Evolutionary conservation across 2,888 invertebrate genomes (phyloP), one percentile per base, ranked within the genome.

Genomic region (Heteromurus nitidus): DNA sequence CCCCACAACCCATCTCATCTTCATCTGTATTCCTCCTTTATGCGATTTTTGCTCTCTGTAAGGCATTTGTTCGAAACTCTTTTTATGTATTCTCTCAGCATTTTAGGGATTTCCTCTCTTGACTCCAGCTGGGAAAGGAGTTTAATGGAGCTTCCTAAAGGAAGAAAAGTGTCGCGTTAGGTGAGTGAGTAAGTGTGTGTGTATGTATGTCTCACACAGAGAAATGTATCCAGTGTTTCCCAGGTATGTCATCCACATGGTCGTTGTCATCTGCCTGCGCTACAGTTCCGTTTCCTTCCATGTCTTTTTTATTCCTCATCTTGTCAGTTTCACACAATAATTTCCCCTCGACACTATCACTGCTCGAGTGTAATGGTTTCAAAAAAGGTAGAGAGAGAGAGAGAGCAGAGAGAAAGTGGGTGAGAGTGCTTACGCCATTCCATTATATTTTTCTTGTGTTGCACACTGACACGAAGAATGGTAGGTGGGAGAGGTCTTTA

Each of bases 51-150:
- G 20, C 18, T 24, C n/a, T 18, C 62, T 50, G 22, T 47, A 47
- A 31, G 60, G 7, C 60, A 60, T 30, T 60, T 50, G n/a, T 47
- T 47, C 47, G n/a, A 60, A 60, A 18, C 31, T 60, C 28, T 60
- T 60, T 60, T 30, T 20, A 60, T 26, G 50, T 9, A 50, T 16
- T 16, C n/a, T 62, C 31, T 64, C 64, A 36, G 50, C 67, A 44
- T 47, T 24, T n/a, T 67, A 18, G 18, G 18, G 47, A 68, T 47
- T 26, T 18, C 47, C 64, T 65, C 42, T 42, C 60, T 44, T 77
- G 77, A 77, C 69, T 77, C 77, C 77, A 77, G 77, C 68, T 77
- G 77, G 64, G 77, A 69, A 76, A 77, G 47, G 69, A 58, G 77
- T 77, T 77, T 77, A 77, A 77, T 77, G 77, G 77, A 47, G 77